These are phyloP conservation scores for Passer domesticus DNA, from an alignment of 2,113 vertebrate species.

Conservation along the genomic window DNA sequence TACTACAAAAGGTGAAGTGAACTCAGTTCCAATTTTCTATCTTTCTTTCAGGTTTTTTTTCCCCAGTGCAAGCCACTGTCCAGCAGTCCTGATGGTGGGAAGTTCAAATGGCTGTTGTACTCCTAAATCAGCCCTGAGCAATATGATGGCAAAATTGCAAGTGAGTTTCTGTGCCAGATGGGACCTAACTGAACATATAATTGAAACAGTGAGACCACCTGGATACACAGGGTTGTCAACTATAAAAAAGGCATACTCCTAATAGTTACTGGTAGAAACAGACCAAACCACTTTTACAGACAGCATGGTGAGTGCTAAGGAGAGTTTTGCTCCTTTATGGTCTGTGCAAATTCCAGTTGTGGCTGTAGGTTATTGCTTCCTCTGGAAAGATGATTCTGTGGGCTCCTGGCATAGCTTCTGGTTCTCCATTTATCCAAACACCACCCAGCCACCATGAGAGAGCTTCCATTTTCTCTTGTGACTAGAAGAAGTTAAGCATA, in stretches of 20 bases:
- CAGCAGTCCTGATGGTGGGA: background rate
- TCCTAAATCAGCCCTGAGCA: background rate
- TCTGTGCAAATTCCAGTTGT: background rate
- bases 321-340: background rate
- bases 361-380: background rate
- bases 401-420: background rate
- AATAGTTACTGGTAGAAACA: background rate
- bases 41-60: background rate
- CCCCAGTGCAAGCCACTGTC: background rate
- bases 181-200: background rate
- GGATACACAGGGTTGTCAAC: background rate
- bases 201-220: conserved; percentile 30
- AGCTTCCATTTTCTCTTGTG: background rate
- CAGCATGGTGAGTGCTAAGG: background rate
- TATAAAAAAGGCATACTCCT: background rate
- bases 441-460: background rate
- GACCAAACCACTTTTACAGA: background rate
- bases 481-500: background rate
- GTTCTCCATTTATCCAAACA: background rate
- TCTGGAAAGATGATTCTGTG: background rate
- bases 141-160: background rate
- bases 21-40: background rate
- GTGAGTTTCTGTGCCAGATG: background rate
- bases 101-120: background rate
- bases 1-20: background rate